A percentile compares a stretch with the other conserved stretches of the same genome.
Conservation (phyloP, 2,797 vertebrate species). For the Pipistrellus pygmaeus region DNA sequence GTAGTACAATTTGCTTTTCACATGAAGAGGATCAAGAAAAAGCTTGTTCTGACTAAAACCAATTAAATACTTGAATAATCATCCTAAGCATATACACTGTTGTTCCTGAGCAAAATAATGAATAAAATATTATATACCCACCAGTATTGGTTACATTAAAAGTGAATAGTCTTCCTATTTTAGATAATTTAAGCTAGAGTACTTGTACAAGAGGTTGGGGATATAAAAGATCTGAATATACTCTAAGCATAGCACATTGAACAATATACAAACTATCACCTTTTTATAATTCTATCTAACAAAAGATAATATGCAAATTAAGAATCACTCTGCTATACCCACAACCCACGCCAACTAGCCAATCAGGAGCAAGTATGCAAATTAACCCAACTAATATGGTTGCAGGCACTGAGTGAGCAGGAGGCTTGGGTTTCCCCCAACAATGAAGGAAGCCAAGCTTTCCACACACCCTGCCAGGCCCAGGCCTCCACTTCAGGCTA, state of each 20-base stretch:
- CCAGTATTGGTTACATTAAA: not conserved
- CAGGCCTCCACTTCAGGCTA: too few species aligned
- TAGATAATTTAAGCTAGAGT: not conserved
- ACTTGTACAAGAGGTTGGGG: not conserved
- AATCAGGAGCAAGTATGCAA: too few species aligned
- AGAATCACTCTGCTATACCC: too few species aligned
- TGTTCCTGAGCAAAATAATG: not conserved
- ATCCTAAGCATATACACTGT: not conserved
- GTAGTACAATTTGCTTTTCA: conserved; percentile 11
- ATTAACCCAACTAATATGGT: too few species aligned
- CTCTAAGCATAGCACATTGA: not conserved
- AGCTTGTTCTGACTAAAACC: conserved; percentile 12
- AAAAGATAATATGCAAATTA: too few species aligned
- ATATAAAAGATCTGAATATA: conserved; percentile 22
- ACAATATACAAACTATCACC: not conserved
- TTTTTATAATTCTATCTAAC: not conserved
- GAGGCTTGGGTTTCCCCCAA: too few species aligned
- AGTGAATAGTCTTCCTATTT: not conserved
- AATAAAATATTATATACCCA: conserved; percentile 25
- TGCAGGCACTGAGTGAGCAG: too few species aligned
- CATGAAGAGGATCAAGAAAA: not conserved
- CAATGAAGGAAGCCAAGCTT: too few species aligned
- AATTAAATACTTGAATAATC: conserved; percentile 64
- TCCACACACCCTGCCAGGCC: too few species aligned
- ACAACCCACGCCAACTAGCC: too few species aligned